Evolutionary conservation across 2,797 vertebrate species (phyloP).

Genomic region (Triplophysa yarkandensis): DNA sequence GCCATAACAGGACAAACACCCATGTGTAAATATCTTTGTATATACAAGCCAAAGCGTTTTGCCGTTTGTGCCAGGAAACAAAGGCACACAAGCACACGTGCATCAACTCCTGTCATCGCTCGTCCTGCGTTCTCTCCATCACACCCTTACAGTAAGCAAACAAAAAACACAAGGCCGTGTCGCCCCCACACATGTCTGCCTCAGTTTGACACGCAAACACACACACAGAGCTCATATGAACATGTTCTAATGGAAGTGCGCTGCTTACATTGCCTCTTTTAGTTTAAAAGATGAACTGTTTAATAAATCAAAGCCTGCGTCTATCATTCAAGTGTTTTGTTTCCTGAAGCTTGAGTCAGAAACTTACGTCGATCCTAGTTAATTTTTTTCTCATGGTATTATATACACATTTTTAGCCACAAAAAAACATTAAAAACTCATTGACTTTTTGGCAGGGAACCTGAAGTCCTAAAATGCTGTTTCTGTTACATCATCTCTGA

Average conservation of each 20-base stretch:
- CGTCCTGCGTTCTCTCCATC: conserved; percentile 16
- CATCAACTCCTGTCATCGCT: conserved; percentile 27
- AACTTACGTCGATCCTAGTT: too few relatives aligned
- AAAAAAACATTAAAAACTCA: too few relatives aligned
- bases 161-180: conserved; percentile 40
- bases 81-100: background rate
- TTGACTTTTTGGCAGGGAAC: too few relatives aligned
- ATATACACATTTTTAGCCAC: too few relatives aligned
- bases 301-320: too few relatives aligned
- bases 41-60: background rate
- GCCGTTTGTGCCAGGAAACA: background rate
- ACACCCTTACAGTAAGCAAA: conserved; percentile 36
- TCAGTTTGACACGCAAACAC: conserved; percentile 3
- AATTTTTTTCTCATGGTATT: too few relatives aligned
- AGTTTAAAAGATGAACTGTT: background rate
- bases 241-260: conserved; percentile 6
- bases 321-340: too few relatives aligned
- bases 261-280: background rate
- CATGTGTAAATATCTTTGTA: background rate
- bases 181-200: conserved; percentile 42
- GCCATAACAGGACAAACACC: conserved; percentile 17
- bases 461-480: too few relatives aligned
- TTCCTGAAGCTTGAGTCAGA: too few relatives aligned
- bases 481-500: too few relatives aligned
- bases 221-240: background rate